Evolutionary conservation across 2,888 invertebrate genomes (phyloP), one percentile per base, ranked within the genome.

Genomic region (Erebia palarica): DNA sequence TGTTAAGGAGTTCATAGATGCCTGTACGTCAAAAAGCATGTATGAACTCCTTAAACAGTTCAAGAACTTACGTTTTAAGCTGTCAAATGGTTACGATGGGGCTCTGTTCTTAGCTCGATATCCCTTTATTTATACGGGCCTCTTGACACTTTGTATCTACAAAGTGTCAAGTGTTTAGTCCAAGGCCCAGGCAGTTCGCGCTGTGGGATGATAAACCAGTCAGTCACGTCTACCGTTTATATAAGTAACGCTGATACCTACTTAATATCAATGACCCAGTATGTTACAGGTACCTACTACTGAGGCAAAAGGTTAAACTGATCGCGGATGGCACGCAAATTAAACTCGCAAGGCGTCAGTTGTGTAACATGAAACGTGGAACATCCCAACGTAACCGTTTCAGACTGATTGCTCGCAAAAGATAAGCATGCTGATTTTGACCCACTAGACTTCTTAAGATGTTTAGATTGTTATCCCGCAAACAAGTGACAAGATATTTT

Each of bases 321-420:
- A 78, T 77, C 84, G 84, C 81, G 84, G 85, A 72, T 74, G 74
- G 64, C 66, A 68, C 69, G 68, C 70, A 74, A 73, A 73, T 73
- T 65, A 68, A 73, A 70, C 60, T 70, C 51, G 42, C 65, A 57
- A 57, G 58, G 47, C 57, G 47, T 13, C 13, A 66, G 66, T 57
- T 66, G 57, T 47, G 57, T 66, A 65, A 58, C 65, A 73, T 71
- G 44, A 47, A 66, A 59, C 64, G 68, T 73, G 27, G 58, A 73
- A 68, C 53, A 44, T 70, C 61, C 58, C 66, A 72, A 65, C 42
- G 51, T 59, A 66, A 66, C 69, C 66, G 66, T 36, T 59, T 66
- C 21, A 66, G 66, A 68, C 57, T 59, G 68, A 66, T 73, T 44
- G 47, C 59, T 53, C 16, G 47, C 44, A n/a, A 9, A 7, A 44